Evolutionary conservation across 2,888 invertebrate genomes (phyloP), one percentile per base, ranked within the genome.

Genomic region (Temnothorax unifasciatus): DNA sequence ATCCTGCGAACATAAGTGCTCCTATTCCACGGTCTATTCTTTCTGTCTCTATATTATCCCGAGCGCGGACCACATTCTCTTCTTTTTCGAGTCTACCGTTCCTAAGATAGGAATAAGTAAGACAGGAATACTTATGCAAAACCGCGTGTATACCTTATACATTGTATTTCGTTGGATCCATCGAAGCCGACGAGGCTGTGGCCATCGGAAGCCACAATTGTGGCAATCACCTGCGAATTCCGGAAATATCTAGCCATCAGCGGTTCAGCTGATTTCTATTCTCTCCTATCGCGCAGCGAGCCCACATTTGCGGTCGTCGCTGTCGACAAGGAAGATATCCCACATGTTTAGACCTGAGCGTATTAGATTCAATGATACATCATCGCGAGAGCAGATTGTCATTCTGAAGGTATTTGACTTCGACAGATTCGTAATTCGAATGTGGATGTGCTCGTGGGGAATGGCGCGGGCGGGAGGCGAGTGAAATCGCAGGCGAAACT

Each of bases 201-300:
- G 85, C 47, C 59, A 41, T 82, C 71, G 75, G 57, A 74, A 85
- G 71, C 66, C 75, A 52, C 83, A 81, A 85, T 87, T 84, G 88
- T 74, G 81, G 75, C 82, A 83, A 84, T 88, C 82, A 87, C 87
- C 82, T 82, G 84, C 79, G 76, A 89, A 90, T 88, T 88, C 83
- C 84, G 83, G 79, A 86, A 86, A 84, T 85, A 82, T 83, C 82
- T 68, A 57, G 34, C 66, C 73, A 71, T 73, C 82, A 34, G 52
- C 29, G 82, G 34, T 29, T 44, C 59, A 34, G 21, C 50, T 84
- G n/a, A 74, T 84, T 50, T 71, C 71, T 76, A 85, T 75, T 85
- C 79, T 79, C 82, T 34, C 74, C 47, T 52, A 61, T 76, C 41
- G 44, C 73, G 4, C 64, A 52, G 34, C 63, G 83, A 84, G 81